phyloP scores from a whole-genome alignment of 2,888 invertebrate species.

The Xylota segnis region DNA sequence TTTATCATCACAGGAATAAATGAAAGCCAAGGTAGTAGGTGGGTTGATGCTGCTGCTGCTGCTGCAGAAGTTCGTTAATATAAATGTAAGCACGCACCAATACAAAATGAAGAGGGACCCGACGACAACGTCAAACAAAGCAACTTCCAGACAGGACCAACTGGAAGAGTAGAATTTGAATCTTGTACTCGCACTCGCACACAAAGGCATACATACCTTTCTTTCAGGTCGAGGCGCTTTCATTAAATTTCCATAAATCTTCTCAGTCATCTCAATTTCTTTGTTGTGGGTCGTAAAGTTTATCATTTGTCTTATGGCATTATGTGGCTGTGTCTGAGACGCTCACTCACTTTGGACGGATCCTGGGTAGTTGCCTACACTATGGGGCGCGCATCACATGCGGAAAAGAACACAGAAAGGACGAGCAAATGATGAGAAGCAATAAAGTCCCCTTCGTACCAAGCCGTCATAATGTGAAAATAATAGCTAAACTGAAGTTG shows the following conservation, averaged over 20 bases:
- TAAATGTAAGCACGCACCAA: conserved; percentile 63
- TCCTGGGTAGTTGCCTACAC: conserved; percentile 9
- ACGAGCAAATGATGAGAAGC: conserved; percentile 29
- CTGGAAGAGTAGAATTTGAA: conserved; percentile 18
- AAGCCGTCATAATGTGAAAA: conserved; percentile 44
- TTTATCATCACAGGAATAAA: conserved; percentile 49
- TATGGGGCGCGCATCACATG: conserved; percentile 31
- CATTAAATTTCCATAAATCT: conserved; percentile 70
- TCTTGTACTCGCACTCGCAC: conserved; percentile 17
- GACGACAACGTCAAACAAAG: conserved; percentile 47
- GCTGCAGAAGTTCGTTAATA: conserved; percentile 51
- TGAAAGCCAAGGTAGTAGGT: conserved; percentile 33
- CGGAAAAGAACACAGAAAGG: not conserved
- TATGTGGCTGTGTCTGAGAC: conserved; percentile 47
- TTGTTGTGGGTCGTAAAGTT: conserved; percentile 56
- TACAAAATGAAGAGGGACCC: conserved; percentile 39
- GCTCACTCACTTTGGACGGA: conserved; percentile 9
- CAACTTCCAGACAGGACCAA: conserved; percentile 6
- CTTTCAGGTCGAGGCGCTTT: conserved; percentile 23
- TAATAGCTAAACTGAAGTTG: conserved; percentile 33
- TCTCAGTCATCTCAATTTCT: conserved; percentile 52
- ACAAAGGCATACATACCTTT: conserved; percentile 38
- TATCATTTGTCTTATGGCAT: conserved; percentile 66
- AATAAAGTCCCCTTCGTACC: conserved; percentile 30
- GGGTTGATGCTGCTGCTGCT: conserved; percentile 1